Conservation (phyloP, 2,113 vertebrate genomes). For the Prunella himalayana region DNA sequence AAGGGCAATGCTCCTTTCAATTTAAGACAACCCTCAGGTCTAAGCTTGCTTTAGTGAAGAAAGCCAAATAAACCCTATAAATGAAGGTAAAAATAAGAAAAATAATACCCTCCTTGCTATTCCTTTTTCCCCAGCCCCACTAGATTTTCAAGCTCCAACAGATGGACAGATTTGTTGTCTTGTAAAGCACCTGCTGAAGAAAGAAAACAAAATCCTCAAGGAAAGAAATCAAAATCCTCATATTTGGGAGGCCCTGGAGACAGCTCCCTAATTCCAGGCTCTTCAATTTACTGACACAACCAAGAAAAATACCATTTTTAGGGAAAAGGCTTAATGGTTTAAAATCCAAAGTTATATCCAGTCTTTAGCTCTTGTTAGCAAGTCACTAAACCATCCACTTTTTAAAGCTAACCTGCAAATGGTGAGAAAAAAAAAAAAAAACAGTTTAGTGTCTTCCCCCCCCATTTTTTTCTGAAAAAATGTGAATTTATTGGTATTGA, state of each 20-base stretch:
- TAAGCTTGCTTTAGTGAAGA: neutral
- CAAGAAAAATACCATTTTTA: neutral
- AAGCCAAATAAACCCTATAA: neutral
- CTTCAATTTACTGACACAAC: neutral
- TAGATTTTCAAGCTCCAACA: neutral
- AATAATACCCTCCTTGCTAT: neutral
- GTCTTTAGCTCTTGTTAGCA: neutral
- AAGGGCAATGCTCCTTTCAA: neutral
- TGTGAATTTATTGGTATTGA: neutral
- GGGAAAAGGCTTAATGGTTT: neutral
- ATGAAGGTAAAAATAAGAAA: neutral
- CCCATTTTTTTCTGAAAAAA: neutral
- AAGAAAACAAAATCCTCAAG: neutral
- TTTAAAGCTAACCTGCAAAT: neutral
- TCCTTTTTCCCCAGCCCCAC: neutral
- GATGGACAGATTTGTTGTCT: neutral
- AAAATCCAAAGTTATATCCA: neutral
- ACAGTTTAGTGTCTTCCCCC: fast-evolving
- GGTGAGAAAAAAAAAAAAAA: neutral
- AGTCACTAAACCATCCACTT: neutral
- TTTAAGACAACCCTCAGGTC: neutral
- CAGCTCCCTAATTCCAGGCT: neutral
- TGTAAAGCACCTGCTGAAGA: neutral
- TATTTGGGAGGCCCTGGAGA: neutral
- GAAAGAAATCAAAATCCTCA: neutral